Evolutionary conservation across 2,797 vertebrate genomes (phyloP), one percentile per base, ranked within the genome.

Genomic region (Setipinna tenuifilis): DNA sequence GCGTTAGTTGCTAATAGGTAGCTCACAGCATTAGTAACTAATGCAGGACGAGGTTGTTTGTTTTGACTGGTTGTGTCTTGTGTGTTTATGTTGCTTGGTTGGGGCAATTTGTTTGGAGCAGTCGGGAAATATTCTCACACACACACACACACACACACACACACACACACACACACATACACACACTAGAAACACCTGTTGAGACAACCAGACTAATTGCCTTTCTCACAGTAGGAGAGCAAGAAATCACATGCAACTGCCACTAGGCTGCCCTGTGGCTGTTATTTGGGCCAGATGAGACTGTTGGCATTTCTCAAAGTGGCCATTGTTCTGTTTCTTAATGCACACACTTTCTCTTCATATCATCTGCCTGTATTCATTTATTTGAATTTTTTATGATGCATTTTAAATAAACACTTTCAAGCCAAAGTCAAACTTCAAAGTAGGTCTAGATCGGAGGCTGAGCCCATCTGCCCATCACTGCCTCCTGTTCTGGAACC

Each of bases 281-380:
- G 50, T 54, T 54, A 54, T 61, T 61, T n/a, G 19, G 19, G 58
- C 6, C 58, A 61, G 58, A n/a, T 61, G 31, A 78, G 31, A 41
- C 19, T 41, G 71, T 21, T 41, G 71, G 16, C 31, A 78, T 75
- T 75, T 17, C 31, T 78, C 71, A 78, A 78, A 44, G 14, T 71
- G 68, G 0, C 68, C 68, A 16, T 9, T 5, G 11, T 16, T 75
- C 35, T 84, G 35, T 78, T 68, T 68, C 62, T 68, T 54, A 54
- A 62, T 28, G 48, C 41, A 21, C 44, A n/a, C 48, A 78, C 46
- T 78, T 58, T 82, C 83, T 46, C 31, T 81, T 48, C 23, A 78
- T 83, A 88, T 82, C 62, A 75, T 82, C 21, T 3, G 4, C 1
- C 14, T 86, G 58, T 71, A 46, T n/a, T 46, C 9, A 71, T n/a